Evolutionary conservation across 2,113 vertebrate genomes (phyloP).

Genomic region (Otocyon megalotis): DNA sequence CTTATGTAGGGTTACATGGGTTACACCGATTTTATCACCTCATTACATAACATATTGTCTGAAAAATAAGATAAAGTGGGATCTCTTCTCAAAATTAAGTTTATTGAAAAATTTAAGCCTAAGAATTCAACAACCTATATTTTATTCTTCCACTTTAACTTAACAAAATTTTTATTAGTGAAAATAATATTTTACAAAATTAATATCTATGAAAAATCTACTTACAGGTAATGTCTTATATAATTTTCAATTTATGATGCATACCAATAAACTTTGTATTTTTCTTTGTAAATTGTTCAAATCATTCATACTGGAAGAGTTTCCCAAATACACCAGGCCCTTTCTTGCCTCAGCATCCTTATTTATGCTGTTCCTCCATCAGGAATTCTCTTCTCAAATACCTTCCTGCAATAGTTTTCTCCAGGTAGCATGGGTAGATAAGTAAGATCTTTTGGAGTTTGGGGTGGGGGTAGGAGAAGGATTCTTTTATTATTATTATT

Average conservation of each 20-base stretch:
- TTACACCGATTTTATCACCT: slow-evolving; percentile 19
- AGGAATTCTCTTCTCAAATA: not conserved
- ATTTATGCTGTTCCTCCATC: not conserved
- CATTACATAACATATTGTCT: not conserved
- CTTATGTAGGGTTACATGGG: not conserved
- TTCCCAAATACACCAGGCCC: not conserved
- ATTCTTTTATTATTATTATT: not conserved
- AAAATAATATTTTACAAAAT: slow-evolving; percentile 36
- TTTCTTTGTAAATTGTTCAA: not conserved
- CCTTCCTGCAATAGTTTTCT: not conserved
- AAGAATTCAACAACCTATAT: slow-evolving; percentile 27
- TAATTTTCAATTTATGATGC: not conserved
- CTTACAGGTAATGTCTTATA: not conserved
- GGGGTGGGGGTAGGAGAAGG: no score
- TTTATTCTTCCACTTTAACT: not conserved
- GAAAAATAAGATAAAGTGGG: slow-evolving; percentile 25
- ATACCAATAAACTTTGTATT: not conserved
- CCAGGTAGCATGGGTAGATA: not conserved
- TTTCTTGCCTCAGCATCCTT: not conserved
- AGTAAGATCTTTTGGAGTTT: not conserved
- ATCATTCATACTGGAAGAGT: not conserved
- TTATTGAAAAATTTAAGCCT: not conserved
- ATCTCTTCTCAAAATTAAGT: slow-evolving; percentile 21
- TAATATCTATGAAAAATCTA: slow-evolving; percentile 1
- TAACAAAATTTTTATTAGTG: not conserved